phyloP scores from a whole-genome alignment of 2,113 vertebrate species.

The Oreochromis spilurus region DNA sequence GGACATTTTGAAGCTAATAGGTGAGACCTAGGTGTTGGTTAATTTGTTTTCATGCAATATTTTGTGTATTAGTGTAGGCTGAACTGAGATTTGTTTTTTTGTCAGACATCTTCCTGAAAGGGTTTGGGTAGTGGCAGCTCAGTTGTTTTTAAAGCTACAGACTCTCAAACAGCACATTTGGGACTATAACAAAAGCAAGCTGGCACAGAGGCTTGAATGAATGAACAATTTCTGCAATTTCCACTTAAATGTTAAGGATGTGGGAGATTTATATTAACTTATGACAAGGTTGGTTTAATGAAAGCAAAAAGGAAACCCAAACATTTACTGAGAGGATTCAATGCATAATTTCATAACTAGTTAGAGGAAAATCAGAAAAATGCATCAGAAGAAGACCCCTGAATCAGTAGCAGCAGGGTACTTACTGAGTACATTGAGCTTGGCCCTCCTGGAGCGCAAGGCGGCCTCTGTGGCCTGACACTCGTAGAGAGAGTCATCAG shows the following conservation, averaged over 20 bases:
- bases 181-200: background rate
- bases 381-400: background rate
- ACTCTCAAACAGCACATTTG: background rate
- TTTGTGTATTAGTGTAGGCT: background rate
- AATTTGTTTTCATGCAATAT: background rate
- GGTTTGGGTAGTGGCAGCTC: background rate
- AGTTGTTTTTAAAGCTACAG: background rate
- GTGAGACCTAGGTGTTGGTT: background rate
- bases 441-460: constrained; percentile 85
- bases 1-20: background rate
- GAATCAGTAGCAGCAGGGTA: background rate
- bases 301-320: background rate
- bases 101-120: background rate
- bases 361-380: background rate
- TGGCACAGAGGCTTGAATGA: background rate
- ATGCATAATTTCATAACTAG: background rate
- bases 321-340: background rate
- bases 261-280: background rate
- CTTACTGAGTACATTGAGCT: constrained; percentile 93
- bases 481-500: constrained; percentile 90
- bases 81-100: fast-evolving
- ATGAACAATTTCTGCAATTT: background rate
- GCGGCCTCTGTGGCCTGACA: constrained; percentile 95
- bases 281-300: background rate
- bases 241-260: background rate